Percentiles rank a stretch among this genome's conserved stretches.
These are phyloP conservation scores for Syrmaticus mikado DNA, from an alignment of 2,113 vertebrate genomes.

Conservation along the genomic window DNA sequence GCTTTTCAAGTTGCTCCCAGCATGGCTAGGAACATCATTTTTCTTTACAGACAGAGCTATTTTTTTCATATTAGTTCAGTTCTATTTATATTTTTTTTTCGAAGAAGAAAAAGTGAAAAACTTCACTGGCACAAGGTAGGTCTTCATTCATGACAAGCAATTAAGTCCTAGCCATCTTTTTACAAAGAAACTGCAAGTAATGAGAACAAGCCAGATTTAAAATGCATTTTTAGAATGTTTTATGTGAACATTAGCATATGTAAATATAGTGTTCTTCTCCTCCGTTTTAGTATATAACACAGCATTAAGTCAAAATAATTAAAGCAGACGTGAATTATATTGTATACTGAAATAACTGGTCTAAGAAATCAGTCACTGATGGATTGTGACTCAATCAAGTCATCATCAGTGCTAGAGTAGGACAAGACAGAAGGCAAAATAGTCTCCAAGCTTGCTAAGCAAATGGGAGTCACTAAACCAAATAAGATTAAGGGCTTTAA, in stretches of 20 bases:
- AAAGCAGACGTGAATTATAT: background rate
- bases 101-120: constrained; percentile 43
- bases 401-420: background rate
- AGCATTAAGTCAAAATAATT: background rate
- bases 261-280: background rate
- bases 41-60: constrained; percentile 65
- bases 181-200: constrained; percentile 24
- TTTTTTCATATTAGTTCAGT: constrained; percentile 39
- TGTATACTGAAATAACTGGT: background rate
- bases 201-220: background rate
- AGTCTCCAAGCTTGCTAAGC: background rate
- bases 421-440: background rate
- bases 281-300: background rate
- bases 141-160: constrained; percentile 60
- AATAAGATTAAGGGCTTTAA: constrained; percentile 56
- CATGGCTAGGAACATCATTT: constrained; percentile 65
- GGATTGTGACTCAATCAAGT: constrained; percentile 10
- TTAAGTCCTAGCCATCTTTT: constrained; percentile 9
- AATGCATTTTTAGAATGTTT: background rate
- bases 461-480: constrained; percentile 50
- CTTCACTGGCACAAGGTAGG: background rate
- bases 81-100: constrained; percentile 68
- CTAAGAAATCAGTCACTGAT: background rate
- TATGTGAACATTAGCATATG: background rate
- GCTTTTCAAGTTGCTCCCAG: constrained; percentile 63